phyloP scores from a whole-genome alignment of 2,113 vertebrate genomes.

The Chloebia gouldiae region DNA sequence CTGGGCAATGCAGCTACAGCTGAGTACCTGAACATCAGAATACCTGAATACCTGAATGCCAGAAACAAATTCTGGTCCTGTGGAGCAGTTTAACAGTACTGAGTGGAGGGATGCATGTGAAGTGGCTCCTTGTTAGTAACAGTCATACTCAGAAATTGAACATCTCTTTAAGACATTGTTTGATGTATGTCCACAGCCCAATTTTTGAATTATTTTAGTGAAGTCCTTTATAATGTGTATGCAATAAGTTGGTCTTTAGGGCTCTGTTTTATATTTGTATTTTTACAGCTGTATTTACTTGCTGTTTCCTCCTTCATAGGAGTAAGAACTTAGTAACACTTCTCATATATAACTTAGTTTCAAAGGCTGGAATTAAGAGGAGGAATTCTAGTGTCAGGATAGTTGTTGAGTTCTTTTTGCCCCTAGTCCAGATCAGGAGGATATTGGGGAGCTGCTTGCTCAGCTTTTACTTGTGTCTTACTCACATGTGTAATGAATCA shows the following conservation, averaged over 20 bases:
- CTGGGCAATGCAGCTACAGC: not conserved
- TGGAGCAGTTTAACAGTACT: not conserved
- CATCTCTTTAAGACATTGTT: fast-evolving
- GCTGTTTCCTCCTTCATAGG: not conserved
- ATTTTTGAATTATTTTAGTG: not conserved
- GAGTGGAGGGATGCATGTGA: not conserved
- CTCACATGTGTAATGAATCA: not conserved
- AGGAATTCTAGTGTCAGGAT: not conserved
- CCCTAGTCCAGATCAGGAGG: not conserved
- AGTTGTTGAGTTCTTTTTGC: not conserved
- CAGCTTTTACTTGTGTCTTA: not conserved
- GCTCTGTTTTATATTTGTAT: not conserved
- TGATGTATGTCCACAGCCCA: not conserved
- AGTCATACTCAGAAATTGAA: not conserved
- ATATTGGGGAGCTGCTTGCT: not conserved
- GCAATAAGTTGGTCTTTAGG: not conserved
- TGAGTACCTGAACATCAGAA: no score
- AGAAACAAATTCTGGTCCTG: not conserved
- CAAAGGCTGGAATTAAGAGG: not conserved
- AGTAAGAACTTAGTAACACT: not conserved
- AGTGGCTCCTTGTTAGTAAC: not conserved
- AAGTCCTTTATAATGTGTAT: not conserved
- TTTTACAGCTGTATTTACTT: not conserved
- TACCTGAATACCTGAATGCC: no score
- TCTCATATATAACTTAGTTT: not conserved